phyloP scores from a whole-genome alignment of 2,113 vertebrate genomes.

The Motacilla alba region DNA sequence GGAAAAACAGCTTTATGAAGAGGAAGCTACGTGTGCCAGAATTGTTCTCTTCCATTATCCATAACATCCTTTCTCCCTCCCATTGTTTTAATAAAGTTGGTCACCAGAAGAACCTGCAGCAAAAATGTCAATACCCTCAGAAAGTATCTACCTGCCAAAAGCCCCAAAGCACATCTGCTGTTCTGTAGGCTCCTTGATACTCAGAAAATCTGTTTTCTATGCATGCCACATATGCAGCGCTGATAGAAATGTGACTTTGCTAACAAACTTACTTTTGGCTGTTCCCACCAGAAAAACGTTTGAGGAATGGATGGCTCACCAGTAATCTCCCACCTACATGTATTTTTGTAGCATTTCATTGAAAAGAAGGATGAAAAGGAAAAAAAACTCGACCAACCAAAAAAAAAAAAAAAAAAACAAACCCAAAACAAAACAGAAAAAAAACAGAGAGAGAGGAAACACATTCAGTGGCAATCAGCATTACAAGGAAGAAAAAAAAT shows the following conservation, averaged over 20 bases:
- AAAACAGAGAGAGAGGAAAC: not conserved
- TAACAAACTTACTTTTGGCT: not conserved
- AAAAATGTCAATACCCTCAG: not conserved
- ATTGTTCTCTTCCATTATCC: constrained; percentile 47
- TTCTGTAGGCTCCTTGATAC: not conserved
- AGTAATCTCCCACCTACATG: not conserved
- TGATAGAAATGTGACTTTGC: not conserved
- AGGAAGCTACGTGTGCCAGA: constrained; percentile 21
- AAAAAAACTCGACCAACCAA: not conserved
- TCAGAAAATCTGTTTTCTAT: not conserved
- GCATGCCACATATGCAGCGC: not conserved
- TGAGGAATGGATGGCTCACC: not conserved
- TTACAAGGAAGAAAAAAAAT: not conserved
- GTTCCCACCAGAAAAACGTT: not conserved
- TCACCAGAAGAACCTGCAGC: constrained; percentile 21
- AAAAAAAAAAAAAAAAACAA: not conserved
- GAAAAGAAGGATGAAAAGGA: not conserved
- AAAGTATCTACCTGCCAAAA: not conserved
- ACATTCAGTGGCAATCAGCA: not conserved
- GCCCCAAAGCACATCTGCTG: not conserved
- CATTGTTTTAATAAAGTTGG: constrained; percentile 33
- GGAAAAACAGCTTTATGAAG: constrained; percentile 44
- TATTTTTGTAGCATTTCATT: not conserved
- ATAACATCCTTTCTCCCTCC: constrained; percentile 24
- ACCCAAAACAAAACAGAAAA: not conserved